Percentiles rank a stretch among this genome's conserved stretches.
phyloP scores from a whole-genome alignment of 2,888 invertebrate genomes.

The Latrodectus hesperus region DNA sequence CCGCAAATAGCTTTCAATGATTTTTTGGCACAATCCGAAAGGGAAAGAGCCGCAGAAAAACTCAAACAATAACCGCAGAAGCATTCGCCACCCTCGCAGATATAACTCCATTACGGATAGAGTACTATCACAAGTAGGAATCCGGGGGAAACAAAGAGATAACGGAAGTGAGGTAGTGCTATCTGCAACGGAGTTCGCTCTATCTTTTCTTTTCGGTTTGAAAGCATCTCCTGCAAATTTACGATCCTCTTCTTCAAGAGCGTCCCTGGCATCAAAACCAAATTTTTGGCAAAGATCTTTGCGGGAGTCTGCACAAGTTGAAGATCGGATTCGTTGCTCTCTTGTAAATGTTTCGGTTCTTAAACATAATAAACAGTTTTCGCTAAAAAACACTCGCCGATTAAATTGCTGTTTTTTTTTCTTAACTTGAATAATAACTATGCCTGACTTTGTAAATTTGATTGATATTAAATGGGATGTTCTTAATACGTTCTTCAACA shows the following conservation, averaged over 20 bases:
- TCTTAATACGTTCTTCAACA: too few species aligned
- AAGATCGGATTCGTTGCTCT: background rate
- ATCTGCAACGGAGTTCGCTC: conserved; percentile 26
- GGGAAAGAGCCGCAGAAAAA: background rate
- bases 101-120: conserved; percentile 26
- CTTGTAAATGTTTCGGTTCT: too few species aligned
- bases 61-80: conserved; percentile 40
- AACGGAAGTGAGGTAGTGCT: conserved; percentile 24
- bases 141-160: conserved; percentile 4
- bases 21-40: too few species aligned
- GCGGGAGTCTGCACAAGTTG: conserved; percentile 36
- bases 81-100: conserved; percentile 5
- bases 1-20: too few species aligned
- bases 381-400: too few species aligned
- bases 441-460: too few species aligned
- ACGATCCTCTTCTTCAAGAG: conserved; percentile 31
- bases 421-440: too few species aligned
- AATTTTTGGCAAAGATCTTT: background rate
- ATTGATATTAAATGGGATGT: too few species aligned
- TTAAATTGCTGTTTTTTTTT: too few species aligned
- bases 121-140: conserved; percentile 18
- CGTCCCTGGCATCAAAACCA: conserved; percentile 15
- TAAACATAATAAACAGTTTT: too few species aligned
- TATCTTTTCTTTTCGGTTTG: conserved; percentile 24
- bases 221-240: conserved; percentile 21